Conservation (phyloP, 2,888 invertebrate species). For the Octonoba sinensis region DNA sequence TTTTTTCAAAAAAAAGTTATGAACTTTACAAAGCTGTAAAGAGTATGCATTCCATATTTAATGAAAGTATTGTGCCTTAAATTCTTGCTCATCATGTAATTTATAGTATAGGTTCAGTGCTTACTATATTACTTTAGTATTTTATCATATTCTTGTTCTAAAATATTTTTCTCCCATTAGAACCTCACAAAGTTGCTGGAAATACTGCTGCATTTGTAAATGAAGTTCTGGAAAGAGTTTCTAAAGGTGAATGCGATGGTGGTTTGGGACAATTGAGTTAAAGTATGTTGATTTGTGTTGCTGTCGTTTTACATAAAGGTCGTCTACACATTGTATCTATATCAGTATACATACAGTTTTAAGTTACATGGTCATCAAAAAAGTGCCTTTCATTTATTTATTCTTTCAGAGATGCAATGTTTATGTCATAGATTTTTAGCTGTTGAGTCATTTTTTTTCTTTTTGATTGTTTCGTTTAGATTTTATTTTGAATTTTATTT, state of each 20-base stretch:
- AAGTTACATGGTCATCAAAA: slow-evolving; percentile 14
- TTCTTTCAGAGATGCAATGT: slow-evolving; percentile 27
- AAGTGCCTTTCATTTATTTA: slow-evolving; percentile 56
- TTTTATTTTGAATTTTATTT: too few relatives aligned
- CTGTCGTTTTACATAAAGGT: slow-evolving; percentile 1
- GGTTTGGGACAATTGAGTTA: slow-evolving; percentile 71
- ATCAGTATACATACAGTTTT: slow-evolving; percentile 9
- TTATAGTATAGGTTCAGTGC: too few relatives aligned
- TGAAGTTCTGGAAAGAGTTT: slow-evolving; percentile 88
- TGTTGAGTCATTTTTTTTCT: not conserved
- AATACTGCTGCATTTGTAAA: slow-evolving; percentile 95
- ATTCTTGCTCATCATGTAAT: too few relatives aligned
- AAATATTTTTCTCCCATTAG: slow-evolving; percentile 25
- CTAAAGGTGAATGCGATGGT: slow-evolving; percentile 82
- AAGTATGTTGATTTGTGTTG: slow-evolving; percentile 16
- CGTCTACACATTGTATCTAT: slow-evolving; percentile 11
- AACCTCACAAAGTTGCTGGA: slow-evolving; percentile 80
- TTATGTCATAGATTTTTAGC: slow-evolving; percentile 15
- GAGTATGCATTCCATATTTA: too few relatives aligned
- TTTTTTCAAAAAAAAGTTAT: too few relatives aligned
- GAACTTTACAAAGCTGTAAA: too few relatives aligned
- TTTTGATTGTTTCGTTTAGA: too few relatives aligned
- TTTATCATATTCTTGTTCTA: too few relatives aligned
- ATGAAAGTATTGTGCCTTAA: too few relatives aligned
- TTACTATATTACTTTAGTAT: too few relatives aligned